Evolutionary conservation across 2,113 vertebrate species (phyloP).

Genomic region (Catharus minimus): DNA sequence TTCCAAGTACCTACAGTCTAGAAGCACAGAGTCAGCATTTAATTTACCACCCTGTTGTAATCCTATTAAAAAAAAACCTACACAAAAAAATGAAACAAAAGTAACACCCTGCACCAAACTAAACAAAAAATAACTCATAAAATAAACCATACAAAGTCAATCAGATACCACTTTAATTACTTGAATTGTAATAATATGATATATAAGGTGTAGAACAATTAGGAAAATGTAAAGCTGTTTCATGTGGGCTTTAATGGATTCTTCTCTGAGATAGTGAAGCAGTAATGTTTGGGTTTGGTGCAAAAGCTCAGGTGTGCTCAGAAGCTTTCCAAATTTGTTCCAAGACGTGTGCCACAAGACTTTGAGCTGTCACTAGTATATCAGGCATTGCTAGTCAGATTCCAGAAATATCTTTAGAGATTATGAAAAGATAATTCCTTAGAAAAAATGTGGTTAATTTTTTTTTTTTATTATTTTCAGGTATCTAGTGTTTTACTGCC

Average conservation of each 20-base stretch:
- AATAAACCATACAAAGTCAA: background rate
- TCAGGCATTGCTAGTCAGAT: background rate
- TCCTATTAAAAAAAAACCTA: background rate
- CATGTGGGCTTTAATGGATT: background rate
- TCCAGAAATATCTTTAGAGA: background rate
- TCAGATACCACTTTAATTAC: background rate
- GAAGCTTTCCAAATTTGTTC: background rate
- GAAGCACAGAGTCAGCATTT: background rate
- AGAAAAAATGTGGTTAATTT: background rate
- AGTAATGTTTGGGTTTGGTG: background rate
- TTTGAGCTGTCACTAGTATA: background rate
- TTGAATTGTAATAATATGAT: background rate
- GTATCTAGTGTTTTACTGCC: slow-evolving; percentile 94
- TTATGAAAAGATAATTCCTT: background rate
- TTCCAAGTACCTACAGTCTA: background rate
- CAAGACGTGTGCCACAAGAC: background rate
- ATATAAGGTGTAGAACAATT: background rate
- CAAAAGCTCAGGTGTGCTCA: background rate
- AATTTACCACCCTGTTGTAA: background rate
- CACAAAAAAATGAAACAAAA: background rate
- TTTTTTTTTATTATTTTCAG: slow-evolving; percentile 71
- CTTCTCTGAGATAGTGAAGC: background rate
- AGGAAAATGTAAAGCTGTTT: background rate
- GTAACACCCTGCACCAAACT: accelerated
- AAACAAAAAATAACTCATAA: background rate